Conservation (phyloP, 2,797 vertebrate genomes). For the Kryptopterus vitreolus region DNA sequence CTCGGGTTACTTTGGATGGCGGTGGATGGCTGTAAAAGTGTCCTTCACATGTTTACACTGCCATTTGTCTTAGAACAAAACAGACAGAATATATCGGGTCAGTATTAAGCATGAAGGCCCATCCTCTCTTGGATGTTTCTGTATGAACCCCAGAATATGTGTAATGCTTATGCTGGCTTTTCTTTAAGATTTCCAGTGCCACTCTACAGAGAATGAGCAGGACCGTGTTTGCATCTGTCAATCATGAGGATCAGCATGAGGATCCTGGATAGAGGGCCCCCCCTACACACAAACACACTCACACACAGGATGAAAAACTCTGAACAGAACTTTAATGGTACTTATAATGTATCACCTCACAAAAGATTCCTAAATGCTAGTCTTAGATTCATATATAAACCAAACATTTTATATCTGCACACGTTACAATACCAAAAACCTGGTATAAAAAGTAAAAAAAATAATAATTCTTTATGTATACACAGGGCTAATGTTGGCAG, state of each 20-base stretch:
- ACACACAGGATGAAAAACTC: not conserved
- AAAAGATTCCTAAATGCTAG: not conserved
- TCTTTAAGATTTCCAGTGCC: not conserved
- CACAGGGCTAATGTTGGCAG: conserved; percentile 36
- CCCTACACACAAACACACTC: no score
- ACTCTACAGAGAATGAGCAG: not conserved
- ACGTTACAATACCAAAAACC: not conserved
- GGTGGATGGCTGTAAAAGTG: conserved; percentile 58
- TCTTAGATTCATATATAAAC: not conserved
- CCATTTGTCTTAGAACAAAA: not conserved
- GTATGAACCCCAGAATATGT: not conserved
- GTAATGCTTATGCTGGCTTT: not conserved
- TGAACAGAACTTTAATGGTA: not conserved
- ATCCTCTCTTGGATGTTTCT: not conserved
- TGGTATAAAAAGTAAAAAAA: no score
- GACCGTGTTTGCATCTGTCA: not conserved
- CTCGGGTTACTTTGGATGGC: conserved; percentile 64
- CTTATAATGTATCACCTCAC: not conserved
- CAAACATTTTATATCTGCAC: not conserved
- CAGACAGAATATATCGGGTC: not conserved
- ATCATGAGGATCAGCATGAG: not conserved
- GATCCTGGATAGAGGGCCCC: not conserved
- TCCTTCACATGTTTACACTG: conserved; percentile 47
- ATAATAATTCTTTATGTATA: conserved; percentile 13
- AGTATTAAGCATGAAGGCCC: not conserved